A percentile compares a stretch with the other conserved stretches of the same genome.
phyloP scores from a whole-genome alignment of 2,113 vertebrate species.

The Psophia crepitans region DNA sequence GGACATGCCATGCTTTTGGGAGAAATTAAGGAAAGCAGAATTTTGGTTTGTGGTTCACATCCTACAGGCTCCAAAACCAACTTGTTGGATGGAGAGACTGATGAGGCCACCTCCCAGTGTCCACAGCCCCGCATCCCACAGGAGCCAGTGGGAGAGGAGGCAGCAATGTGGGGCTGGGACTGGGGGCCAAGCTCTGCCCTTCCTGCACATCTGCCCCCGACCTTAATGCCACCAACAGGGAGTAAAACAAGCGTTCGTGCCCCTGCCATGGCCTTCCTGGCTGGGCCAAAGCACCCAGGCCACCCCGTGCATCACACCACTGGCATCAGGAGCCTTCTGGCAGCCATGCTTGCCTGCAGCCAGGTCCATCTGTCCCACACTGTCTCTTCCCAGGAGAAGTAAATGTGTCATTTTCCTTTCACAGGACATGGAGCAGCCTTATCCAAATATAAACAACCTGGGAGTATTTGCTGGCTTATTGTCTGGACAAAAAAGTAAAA shows the following conservation, averaged over 20 bases:
- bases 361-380: not conserved
- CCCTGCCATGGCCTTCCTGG: not conserved
- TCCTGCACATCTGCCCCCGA: not conserved
- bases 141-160: not conserved
- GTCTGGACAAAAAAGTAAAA: constrained; percentile 41
- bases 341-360: too few species aligned
- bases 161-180: accelerated
- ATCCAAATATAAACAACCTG: constrained; percentile 60
- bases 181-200: not conserved
- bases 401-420: constrained; percentile 68
- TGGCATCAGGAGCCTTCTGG: not conserved
- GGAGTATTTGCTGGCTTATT: constrained; percentile 45
- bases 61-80: not conserved
- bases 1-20: not conserved
- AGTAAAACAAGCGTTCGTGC: accelerated
- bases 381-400: not conserved
- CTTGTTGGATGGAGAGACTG: not conserved
- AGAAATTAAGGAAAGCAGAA: not conserved
- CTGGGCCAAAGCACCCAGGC: not conserved
- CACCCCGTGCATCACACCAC: not conserved
- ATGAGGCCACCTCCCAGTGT: not conserved
- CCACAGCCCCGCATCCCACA: accelerated
- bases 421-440: constrained; percentile 32
- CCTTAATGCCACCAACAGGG: not conserved
- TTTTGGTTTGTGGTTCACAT: not conserved